These are phyloP conservation scores for Lineus longissimus DNA, from an alignment of 1,140 invertebrate genomes.

Conservation along the genomic window DNA sequence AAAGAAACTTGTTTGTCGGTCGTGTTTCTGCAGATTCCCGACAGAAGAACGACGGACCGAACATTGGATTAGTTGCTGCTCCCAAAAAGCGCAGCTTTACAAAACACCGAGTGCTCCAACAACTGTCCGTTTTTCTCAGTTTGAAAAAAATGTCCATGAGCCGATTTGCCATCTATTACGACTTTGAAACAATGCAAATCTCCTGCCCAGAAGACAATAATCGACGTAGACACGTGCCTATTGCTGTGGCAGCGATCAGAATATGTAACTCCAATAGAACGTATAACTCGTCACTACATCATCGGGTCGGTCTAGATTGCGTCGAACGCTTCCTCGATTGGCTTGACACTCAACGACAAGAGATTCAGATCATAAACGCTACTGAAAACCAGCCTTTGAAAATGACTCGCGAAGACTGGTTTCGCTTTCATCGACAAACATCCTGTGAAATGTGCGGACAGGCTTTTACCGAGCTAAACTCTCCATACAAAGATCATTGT, in stretches of 20 bases:
- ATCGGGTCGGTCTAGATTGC: background rate
- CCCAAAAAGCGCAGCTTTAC: too few relatives aligned
- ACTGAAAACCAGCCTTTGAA: background rate
- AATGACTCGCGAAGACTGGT: background rate
- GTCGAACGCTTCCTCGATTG: background rate
- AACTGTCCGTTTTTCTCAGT: too few relatives aligned
- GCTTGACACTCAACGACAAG: background rate
- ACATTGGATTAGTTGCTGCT: too few relatives aligned
- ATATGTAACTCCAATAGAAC: background rate
- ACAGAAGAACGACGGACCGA: too few relatives aligned
- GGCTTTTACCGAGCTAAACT: background rate
- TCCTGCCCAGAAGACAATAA: too few relatives aligned
- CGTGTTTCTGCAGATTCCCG: too few relatives aligned
- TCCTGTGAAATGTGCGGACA: background rate
- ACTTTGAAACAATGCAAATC: too few relatives aligned
- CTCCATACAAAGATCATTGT: background rate
- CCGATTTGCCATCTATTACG: too few relatives aligned
- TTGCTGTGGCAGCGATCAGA: background rate
- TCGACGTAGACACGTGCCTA: background rate
- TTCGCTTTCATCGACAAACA: background rate
- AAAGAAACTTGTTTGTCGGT: too few relatives aligned
- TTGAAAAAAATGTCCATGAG: too few relatives aligned
- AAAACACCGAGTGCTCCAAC: too few relatives aligned
- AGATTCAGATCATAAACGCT: background rate
- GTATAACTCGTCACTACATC: background rate